Evolutionary conservation across 1,140 invertebrate genomes (phyloP), one percentile per base, ranked within the genome.

Genomic region (Galleria mellonella): DNA sequence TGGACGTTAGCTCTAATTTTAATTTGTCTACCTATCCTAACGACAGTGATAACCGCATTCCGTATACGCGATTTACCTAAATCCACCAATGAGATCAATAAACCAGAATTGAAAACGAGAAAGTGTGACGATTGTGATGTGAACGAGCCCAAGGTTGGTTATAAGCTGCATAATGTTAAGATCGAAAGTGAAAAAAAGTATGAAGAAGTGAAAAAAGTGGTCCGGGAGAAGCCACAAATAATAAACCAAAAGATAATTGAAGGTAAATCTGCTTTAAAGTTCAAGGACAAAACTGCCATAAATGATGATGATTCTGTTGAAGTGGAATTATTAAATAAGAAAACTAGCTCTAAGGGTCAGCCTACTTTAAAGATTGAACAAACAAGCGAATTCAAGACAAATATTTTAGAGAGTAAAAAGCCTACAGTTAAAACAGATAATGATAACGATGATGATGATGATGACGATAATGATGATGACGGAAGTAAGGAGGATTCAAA

Each of bases 21-120:
- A 72, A 71, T 83, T 52, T 62, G 58, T 53, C 49, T 86, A 48
- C 66, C 72, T 54, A 67, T 85, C 53, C 64, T 85, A 65, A 74
- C 74, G 28, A 75, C 77, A 63, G 79, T 83, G 62, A 77, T 82
- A 73, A 82, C 72, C 54, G 82, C 83, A 71, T 87, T 87, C 63
- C 82, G 83, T 47, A 59, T 87, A 46, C 79, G 83, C 37, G 78
- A 83, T 51, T 60, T 76, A 61, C 76, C 74, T 43, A 70, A 66
- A 66, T 53, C 38, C 41, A 51, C 62, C 31, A 55, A 65, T 32
- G 73, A 79, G 39, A 59, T 52, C 51, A 62, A 58, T 41, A 68
- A 63, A 66, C 9, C 32, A 6, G 47, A 45, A 5, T 13, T 51
- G 17, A 78, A 64, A 57, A 74, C 71, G 52, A 50, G 67, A 48